phyloP scores from a whole-genome alignment of 1,140 invertebrate species.

The Cotesia chilonis region DNA sequence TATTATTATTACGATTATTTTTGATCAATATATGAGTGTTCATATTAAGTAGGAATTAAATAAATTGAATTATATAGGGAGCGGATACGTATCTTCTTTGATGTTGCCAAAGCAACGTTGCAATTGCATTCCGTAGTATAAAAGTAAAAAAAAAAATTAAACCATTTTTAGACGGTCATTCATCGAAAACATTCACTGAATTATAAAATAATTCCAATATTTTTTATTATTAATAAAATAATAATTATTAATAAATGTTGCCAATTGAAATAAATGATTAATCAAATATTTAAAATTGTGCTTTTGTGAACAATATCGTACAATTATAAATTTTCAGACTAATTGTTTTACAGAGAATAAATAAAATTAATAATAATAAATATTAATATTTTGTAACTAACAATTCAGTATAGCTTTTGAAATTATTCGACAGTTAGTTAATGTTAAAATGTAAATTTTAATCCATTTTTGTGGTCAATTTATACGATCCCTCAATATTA shows the following conservation, averaged over 20 bases:
- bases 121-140: conserved; percentile 30
- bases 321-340: not conserved
- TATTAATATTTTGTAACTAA: conserved; percentile 24
- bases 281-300: conserved; percentile 6
- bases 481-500: conserved; percentile 16
- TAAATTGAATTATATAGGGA: conserved; percentile 19
- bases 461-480: conserved; percentile 22
- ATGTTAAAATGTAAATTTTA: conserved; percentile 1
- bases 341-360: not conserved
- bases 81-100: conserved; percentile 24
- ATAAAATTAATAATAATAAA: conserved; percentile 10
- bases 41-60: conserved; percentile 23
- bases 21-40: conserved; percentile 20
- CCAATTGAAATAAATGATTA: conserved; percentile 1
- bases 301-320: conserved; percentile 9
- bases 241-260: conserved; percentile 16
- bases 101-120: conserved; percentile 28
- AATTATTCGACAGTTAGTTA: conserved; percentile 3
- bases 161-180: not conserved
- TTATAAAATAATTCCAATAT: conserved; percentile 20
- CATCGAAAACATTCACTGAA: conserved; percentile 11
- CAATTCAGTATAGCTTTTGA: conserved; percentile 23
- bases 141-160: not conserved
- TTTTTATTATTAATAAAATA: conserved; percentile 6
- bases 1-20: conserved; percentile 2